Percentiles rank a stretch among this genome's conserved stretches.
These are phyloP conservation scores for Prietella phreatophila DNA, from an alignment of 2,113 vertebrate species.

Conservation along the genomic window DNA sequence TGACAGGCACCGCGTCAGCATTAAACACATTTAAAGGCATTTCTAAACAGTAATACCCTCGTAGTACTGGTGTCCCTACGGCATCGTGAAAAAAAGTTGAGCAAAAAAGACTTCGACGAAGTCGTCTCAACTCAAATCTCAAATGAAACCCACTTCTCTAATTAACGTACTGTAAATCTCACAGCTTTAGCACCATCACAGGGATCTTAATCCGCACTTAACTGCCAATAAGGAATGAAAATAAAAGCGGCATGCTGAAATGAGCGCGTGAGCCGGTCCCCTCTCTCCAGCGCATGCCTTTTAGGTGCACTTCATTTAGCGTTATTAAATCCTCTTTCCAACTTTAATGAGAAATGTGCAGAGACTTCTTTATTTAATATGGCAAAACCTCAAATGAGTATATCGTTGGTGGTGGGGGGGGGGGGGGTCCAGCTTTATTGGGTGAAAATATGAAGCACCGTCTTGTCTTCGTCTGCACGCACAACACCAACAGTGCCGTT, in stretches of 20 bases:
- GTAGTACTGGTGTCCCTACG: background rate
- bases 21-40: background rate
- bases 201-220: constrained; percentile 26
- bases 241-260: background rate
- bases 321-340: constrained; percentile 61
- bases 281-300: constrained; percentile 27
- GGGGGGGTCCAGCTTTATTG: constrained; percentile 42
- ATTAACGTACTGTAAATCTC: background rate
- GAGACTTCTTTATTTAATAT: constrained; percentile 56
- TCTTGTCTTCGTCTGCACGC: constrained; percentile 24
- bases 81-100: background rate
- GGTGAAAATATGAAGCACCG: constrained; percentile 58
- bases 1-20: background rate
- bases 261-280: background rate
- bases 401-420: background rate
- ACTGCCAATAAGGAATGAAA: constrained; percentile 26
- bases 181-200: constrained; percentile 6
- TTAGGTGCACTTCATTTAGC: constrained; percentile 61
- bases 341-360: constrained; percentile 61
- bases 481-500: constrained; percentile 44
- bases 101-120: background rate
- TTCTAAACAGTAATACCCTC: background rate
- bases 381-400: constrained; percentile 44
- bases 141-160: background rate
- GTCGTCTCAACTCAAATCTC: background rate